Conservation (phyloP, 1,140 invertebrate genomes). For the Drosophila ambigua region DNA sequence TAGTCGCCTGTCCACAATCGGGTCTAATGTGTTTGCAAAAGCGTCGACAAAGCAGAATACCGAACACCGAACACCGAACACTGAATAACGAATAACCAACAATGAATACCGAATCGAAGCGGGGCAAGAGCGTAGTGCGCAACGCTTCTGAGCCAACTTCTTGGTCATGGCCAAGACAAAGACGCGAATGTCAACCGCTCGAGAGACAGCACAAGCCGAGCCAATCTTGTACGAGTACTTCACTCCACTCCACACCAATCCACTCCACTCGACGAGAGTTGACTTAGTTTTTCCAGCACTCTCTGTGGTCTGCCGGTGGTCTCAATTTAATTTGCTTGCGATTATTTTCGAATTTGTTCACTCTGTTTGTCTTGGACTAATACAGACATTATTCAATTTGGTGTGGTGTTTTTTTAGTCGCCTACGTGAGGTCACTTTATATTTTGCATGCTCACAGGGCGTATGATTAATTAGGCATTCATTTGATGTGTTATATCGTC, state of each 20-base stretch:
- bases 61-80: slow-evolving; percentile 13
- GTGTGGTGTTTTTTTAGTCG: slow-evolving; percentile 25
- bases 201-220: slow-evolving; percentile 12
- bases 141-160: slow-evolving; percentile 68
- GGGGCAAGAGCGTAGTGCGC: slow-evolving; percentile 16
- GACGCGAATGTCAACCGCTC: slow-evolving; percentile 75
- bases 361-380: slow-evolving; percentile 44
- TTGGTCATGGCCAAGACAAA: slow-evolving; percentile 75
- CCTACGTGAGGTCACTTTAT: slow-evolving; percentile 60
- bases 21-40: slow-evolving; percentile 56
- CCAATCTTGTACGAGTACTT: slow-evolving; percentile 30
- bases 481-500: slow-evolving; percentile 25
- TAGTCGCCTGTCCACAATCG: slow-evolving; percentile 49
- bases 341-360: slow-evolving; percentile 72
- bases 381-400: slow-evolving; percentile 71
- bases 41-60: slow-evolving; percentile 38
- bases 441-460: slow-evolving; percentile 71
- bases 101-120: slow-evolving; percentile 47
- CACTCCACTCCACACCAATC: slow-evolving; percentile 13
- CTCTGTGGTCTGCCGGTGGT: slow-evolving; percentile 25
- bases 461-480: slow-evolving; percentile 75
- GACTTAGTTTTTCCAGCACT: slow-evolving; percentile 42
- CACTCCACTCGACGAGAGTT: slow-evolving; percentile 19
- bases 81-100: slow-evolving; percentile 1
- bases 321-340: slow-evolving; percentile 65